phyloP scores from a whole-genome alignment of 2,113 vertebrate species.

The Vanacampus margaritifer region DNA sequence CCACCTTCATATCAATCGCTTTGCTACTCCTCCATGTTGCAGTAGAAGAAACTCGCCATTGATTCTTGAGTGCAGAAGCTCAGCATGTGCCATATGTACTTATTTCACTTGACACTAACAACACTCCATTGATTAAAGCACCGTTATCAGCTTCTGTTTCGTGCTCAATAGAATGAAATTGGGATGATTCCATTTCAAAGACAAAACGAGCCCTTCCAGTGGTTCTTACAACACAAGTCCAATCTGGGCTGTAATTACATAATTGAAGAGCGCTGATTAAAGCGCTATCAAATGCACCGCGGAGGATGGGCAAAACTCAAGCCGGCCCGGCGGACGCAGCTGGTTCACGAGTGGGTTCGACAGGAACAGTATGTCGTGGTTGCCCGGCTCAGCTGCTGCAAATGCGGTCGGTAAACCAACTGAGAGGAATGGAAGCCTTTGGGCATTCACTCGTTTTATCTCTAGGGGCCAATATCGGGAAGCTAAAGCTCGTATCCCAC shows the following conservation, averaged over 20 bases:
- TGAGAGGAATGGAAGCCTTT: slow-evolving; percentile 7
- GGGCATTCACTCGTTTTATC: slow-evolving; percentile 8
- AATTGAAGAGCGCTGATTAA: slow-evolving; percentile 57
- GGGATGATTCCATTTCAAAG: not conserved
- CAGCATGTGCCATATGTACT: slow-evolving; percentile 8
- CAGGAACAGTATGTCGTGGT: slow-evolving; percentile 17
- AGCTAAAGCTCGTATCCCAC: no score
- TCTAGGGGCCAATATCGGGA: slow-evolving; percentile 12
- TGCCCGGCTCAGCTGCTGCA: slow-evolving; percentile 34
- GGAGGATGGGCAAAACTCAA: slow-evolving; percentile 51
- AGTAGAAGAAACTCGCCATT: not conserved
- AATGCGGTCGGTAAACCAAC: slow-evolving; percentile 14
- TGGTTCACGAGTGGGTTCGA: slow-evolving; percentile 25
- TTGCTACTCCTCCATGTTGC: no score
- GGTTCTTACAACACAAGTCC: slow-evolving; percentile 15
- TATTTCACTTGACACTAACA: slow-evolving; percentile 21
- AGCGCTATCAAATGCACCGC: slow-evolving; percentile 19
- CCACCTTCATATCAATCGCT: no score
- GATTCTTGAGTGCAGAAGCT: slow-evolving; percentile 13
- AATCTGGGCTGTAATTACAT: slow-evolving; percentile 51
- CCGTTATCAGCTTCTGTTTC: slow-evolving; percentile 14
- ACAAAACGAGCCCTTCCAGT: slow-evolving; percentile 14
- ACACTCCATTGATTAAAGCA: slow-evolving; percentile 24
- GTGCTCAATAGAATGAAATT: not conserved
- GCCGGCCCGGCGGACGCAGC: slow-evolving; percentile 38